Evolutionary conservation across 1,140 invertebrate species (phyloP).

Genomic region (Drosophila lowei): DNA sequence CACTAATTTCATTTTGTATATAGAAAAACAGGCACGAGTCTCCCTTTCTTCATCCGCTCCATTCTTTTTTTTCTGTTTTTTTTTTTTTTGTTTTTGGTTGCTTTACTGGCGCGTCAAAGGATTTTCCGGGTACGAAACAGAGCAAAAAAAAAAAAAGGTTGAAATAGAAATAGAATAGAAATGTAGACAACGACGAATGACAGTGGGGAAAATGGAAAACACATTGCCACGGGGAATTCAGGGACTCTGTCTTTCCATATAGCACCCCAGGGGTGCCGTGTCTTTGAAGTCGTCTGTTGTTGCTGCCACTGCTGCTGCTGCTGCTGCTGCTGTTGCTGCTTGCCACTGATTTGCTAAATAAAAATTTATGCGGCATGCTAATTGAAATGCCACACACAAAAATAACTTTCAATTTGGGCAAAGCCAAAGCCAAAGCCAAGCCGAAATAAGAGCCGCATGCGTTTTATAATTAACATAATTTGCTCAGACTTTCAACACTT

Average conservation of each 20-base stretch:
- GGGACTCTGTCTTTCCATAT: not conserved
- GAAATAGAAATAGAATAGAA: constrained; percentile 79
- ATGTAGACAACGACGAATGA: constrained; percentile 62
- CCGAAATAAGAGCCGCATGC: constrained; percentile 45
- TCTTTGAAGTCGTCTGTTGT: constrained; percentile 60
- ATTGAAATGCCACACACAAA: constrained; percentile 75
- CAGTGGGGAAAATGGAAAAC: constrained; percentile 64
- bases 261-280: constrained; percentile 30
- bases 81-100: constrained; percentile 34
- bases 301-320: not conserved
- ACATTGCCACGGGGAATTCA: constrained; percentile 57
- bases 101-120: constrained; percentile 72
- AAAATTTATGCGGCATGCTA: constrained; percentile 67
- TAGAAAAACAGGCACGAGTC: constrained; percentile 69
- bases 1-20: constrained; percentile 81
- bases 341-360: constrained; percentile 63
- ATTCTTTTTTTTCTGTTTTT: constrained; percentile 15
- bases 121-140: constrained; percentile 48
- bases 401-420: constrained; percentile 65
- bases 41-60: constrained; percentile 17
- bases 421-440: not conserved
- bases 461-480: constrained; percentile 78
- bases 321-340: constrained; percentile 16
- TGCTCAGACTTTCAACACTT: constrained; percentile 68
- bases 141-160: constrained; percentile 60